A percentile compares a stretch with the other conserved stretches of the same genome.
Evolutionary conservation across 2,797 vertebrate genomes (phyloP).

Genomic region (Loris lydekkerianus): DNA sequence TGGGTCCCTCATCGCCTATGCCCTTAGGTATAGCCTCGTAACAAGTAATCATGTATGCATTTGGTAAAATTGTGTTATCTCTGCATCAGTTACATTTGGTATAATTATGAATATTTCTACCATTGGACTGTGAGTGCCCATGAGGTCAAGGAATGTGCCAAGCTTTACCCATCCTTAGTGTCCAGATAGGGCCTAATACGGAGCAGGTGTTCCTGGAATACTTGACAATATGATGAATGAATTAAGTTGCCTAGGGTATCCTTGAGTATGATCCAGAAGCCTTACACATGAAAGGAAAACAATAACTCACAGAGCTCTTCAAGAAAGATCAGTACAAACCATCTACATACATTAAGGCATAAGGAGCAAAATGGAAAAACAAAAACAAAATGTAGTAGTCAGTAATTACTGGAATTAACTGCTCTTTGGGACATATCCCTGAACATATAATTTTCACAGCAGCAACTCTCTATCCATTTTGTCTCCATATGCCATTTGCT

Average conservation of each 20-base stretch:
- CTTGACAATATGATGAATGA: neutral
- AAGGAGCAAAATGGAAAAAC: slow-evolving; percentile 68
- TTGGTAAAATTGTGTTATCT: neutral
- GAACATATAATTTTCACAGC: slow-evolving; percentile 79
- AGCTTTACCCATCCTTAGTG: neutral
- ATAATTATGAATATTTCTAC: neutral
- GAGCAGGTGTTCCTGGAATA: neutral
- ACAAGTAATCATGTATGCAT: neutral
- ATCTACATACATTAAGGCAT: slow-evolving; percentile 60
- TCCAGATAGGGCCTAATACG: neutral
- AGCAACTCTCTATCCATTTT: slow-evolving; percentile 67
- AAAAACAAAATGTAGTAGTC: slow-evolving; percentile 69
- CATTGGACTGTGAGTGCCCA: neutral
- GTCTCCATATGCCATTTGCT: slow-evolving; percentile 64
- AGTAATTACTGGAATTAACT: slow-evolving; percentile 77
- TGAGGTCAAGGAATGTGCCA: neutral
- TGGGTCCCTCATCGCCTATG: neutral
- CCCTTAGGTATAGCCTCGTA: neutral
- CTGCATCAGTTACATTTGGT: neutral
- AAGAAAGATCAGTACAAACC: slow-evolving; percentile 50
- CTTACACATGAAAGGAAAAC: slow-evolving; percentile 32
- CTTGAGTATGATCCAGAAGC: neutral
- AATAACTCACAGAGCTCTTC: slow-evolving; percentile 55
- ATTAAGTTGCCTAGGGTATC: slow-evolving; percentile 32
- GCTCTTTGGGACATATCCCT: slow-evolving; percentile 27